Conservation (phyloP, 2,113 vertebrate genomes). For the Corythornis vintsioides region DNA sequence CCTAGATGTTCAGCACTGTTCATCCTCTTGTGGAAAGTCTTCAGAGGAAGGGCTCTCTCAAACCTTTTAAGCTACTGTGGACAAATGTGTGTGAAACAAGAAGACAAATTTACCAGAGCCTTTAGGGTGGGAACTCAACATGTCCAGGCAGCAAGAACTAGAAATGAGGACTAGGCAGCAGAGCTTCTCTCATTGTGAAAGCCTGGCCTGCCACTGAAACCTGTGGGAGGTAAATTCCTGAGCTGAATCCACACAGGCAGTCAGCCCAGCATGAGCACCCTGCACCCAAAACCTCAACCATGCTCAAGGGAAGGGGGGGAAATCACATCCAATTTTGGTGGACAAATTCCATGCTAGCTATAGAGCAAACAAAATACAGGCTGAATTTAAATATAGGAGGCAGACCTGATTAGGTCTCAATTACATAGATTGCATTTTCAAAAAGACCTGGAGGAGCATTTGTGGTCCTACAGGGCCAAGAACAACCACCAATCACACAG, state of each 20-base stretch:
- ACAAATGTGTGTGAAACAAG: not conserved
- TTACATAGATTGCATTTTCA: not conserved
- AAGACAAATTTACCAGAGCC: not conserved
- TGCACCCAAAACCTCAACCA: not conserved
- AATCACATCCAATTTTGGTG: not conserved
- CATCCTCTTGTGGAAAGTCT: not conserved
- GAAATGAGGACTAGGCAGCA: not conserved
- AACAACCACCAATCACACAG: not conserved
- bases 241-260: not conserved
- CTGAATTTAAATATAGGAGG: not conserved
- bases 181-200: fast-evolving
- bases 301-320: not conserved
- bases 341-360: not conserved
- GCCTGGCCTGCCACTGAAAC: not conserved
- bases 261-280: not conserved
- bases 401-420: not conserved
- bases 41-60: not conserved
- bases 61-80: not conserved
- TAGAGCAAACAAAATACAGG: not conserved
- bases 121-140: not conserved
- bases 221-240: fast-evolving
- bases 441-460: not conserved
- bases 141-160: not conserved
- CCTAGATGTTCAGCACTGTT: fast-evolving
- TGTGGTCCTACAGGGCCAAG: fast-evolving